These are phyloP conservation scores for Rhipidura dahli DNA, from an alignment of 2,113 vertebrate species.

Conservation along the genomic window DNA sequence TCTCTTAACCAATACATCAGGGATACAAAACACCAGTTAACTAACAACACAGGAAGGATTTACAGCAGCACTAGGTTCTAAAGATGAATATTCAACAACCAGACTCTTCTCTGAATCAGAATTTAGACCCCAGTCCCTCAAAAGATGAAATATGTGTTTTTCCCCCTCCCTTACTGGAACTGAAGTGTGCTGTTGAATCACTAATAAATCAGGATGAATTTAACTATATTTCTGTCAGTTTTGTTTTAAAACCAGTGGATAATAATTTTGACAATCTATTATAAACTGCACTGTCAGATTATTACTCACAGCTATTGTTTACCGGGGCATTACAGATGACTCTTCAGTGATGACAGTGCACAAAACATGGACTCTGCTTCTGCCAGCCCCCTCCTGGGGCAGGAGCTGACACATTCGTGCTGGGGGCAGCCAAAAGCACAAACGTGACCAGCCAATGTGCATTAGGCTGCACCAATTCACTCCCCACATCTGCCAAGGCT, in stretches of 20 bases:
- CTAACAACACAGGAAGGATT: neutral
- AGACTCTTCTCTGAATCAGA: neutral
- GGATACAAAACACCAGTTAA: conserved; percentile 7
- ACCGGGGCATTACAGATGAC: neutral
- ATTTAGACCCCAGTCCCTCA: neutral
- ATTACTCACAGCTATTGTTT: neutral
- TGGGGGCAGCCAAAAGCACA: neutral
- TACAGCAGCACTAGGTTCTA: neutral
- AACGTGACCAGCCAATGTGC: neutral
- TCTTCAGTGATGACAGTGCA: neutral
- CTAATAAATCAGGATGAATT: neutral
- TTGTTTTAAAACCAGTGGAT: neutral
- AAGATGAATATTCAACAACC: neutral
- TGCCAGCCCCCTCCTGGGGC: neutral
- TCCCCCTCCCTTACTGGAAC: neutral
- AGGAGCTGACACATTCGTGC: neutral
- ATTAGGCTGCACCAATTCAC: neutral
- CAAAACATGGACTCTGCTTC: neutral
- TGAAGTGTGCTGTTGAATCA: neutral
- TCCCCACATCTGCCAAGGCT: neutral
- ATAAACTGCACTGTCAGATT: neutral
- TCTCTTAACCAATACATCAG: neutral
- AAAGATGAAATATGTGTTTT: neutral
- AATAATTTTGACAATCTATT: neutral
- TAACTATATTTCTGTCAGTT: neutral